Percentiles rank a stretch among this genome's conserved stretches.
Evolutionary conservation across 2,113 vertebrate genomes (phyloP).

Genomic region (Papio anubis): DNA sequence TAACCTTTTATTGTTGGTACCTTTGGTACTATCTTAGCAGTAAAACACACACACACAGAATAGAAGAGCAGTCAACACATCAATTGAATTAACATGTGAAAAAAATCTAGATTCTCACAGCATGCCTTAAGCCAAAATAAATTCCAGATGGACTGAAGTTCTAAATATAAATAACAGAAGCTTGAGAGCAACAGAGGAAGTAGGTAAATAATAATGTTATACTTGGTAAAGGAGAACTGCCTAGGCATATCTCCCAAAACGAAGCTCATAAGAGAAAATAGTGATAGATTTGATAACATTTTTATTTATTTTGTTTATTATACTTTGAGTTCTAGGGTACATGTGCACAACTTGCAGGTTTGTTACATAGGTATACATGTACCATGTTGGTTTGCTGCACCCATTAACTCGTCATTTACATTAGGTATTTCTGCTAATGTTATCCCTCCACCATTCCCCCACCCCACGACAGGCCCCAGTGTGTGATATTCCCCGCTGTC

Average conservation of each 20-base stretch:
- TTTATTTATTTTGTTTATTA: too few species aligned
- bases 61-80: constrained; percentile 1
- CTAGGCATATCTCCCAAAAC: background rate
- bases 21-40: background rate
- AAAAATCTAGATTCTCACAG: constrained; percentile 33
- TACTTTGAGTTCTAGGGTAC: too few species aligned
- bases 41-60: background rate
- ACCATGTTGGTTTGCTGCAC: too few species aligned
- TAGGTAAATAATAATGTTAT: constrained; percentile 51
- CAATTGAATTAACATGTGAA: constrained; percentile 36
- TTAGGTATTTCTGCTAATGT: too few species aligned
- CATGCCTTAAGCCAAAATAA: constrained; percentile 57
- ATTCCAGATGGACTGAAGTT: constrained; percentile 62
- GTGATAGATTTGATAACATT: background rate
- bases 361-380: too few species aligned
- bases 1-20: background rate
- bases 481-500: too few species aligned
- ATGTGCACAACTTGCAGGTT: too few species aligned
- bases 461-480: too few species aligned
- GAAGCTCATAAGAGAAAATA: background rate
- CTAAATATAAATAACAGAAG: constrained; percentile 69
- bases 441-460: too few species aligned
- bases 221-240: constrained; percentile 38
- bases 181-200: constrained; percentile 42
- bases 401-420: too few species aligned